Conservation (phyloP, 2,888 invertebrate genomes). For the Dynastes grantii region DNA sequence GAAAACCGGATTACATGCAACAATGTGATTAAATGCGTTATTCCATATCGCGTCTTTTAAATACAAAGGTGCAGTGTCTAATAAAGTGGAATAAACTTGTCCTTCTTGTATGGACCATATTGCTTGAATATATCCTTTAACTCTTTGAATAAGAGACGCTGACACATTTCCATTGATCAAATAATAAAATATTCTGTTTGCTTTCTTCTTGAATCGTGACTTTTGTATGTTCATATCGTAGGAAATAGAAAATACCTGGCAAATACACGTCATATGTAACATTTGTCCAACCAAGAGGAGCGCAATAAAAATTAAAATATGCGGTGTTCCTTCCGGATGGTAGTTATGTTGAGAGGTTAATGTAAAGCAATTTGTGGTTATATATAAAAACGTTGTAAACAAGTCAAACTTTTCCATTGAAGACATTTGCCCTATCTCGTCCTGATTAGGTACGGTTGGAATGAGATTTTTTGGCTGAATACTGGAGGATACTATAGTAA, state of each 20-base stretch:
- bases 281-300: conserved; percentile 37
- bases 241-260: conserved; percentile 45
- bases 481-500: conserved; percentile 9
- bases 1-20: conserved; percentile 47
- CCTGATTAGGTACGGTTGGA: conserved; percentile 29
- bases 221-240: conserved; percentile 39
- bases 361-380: conserved; percentile 35
- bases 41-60: conserved; percentile 45
- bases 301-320: conserved; percentile 44
- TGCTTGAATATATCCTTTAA: conserved; percentile 30
- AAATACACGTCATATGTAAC: conserved; percentile 22
- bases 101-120: conserved; percentile 45
- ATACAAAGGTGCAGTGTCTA: conserved; percentile 42
- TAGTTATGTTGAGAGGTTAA: conserved; percentile 35
- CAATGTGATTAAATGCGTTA: conserved; percentile 45
- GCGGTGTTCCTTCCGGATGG: conserved; percentile 38
- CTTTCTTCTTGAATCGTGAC: conserved; percentile 20
- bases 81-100: conserved; percentile 33
- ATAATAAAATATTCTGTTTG: conserved; percentile 46
- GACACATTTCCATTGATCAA: conserved; percentile 44
- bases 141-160: conserved; percentile 37
- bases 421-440: conserved; percentile 9
- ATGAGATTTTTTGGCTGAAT: conserved; percentile 27
- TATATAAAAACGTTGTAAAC: conserved; percentile 34
- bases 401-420: conserved; percentile 18